Evolutionary conservation across 2,888 invertebrate species (phyloP).

Genomic region (Aricia artaxerxes): DNA sequence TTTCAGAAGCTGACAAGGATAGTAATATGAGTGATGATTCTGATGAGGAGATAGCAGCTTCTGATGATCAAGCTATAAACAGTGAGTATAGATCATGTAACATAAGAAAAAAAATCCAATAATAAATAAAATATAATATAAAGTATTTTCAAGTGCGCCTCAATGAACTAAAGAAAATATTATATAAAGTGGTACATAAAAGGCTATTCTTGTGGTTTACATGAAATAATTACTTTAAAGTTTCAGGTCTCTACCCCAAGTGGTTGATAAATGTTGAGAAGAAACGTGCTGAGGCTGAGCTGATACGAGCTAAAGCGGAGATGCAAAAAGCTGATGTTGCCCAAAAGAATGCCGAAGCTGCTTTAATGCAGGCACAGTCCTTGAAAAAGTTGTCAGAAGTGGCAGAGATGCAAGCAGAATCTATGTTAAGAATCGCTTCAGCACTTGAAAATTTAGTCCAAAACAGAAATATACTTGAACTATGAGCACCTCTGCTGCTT

Average conservation of each 20-base stretch:
- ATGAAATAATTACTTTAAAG: neutral
- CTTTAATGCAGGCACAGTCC: slow-evolving; percentile 58
- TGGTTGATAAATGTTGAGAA: slow-evolving; percentile 66
- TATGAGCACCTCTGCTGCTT: slow-evolving; percentile 5
- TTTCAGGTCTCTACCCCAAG: slow-evolving; percentile 59
- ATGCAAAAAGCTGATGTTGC: slow-evolving; percentile 52
- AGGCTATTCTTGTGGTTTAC: neutral
- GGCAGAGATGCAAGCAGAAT: slow-evolving; percentile 56
- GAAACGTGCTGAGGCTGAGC: slow-evolving; percentile 61
- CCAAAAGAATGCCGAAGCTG: slow-evolving; percentile 55
- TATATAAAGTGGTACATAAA: neutral
- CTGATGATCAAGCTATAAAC: slow-evolving; percentile 50
- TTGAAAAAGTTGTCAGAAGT: slow-evolving; percentile 58
- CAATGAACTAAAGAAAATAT: no score
- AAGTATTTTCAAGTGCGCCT: neutral
- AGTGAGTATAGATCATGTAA: slow-evolving; percentile 47
- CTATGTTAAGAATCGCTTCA: slow-evolving; percentile 56
- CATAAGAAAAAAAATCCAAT: neutral
- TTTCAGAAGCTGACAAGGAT: slow-evolving; percentile 47
- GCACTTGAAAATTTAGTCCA: slow-evolving; percentile 50
- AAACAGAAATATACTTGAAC: slow-evolving; percentile 39
- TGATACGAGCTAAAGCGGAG: slow-evolving; percentile 58
- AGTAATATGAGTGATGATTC: slow-evolving; percentile 51
- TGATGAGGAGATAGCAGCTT: slow-evolving; percentile 46
- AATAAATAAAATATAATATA: neutral